These are phyloP conservation scores for Archaeoteleia sp. DNA, from an alignment of 2,888 invertebrate genomes.

Conservation along the genomic window DNA sequence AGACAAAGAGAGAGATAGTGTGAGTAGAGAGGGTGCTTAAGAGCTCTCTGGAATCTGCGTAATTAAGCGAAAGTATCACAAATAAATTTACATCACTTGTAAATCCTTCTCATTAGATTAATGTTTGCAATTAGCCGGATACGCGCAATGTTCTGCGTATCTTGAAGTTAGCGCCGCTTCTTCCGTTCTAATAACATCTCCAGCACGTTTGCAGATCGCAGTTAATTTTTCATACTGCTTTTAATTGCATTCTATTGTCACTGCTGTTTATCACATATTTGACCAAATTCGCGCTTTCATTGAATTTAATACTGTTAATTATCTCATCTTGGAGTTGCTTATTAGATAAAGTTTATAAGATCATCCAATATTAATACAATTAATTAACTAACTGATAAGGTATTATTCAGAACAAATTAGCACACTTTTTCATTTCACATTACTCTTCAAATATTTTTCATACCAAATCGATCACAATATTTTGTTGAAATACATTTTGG, in stretches of 20 bases:
- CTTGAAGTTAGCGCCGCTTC: constrained; percentile 1
- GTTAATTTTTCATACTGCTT: constrained; percentile 6
- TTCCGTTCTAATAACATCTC: constrained; percentile 11
- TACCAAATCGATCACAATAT: no score
- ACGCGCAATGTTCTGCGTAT: constrained; percentile 11
- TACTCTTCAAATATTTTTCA: no score
- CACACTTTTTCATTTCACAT: no score
- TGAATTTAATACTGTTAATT: no score
- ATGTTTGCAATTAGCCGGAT: constrained; percentile 66
- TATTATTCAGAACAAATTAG: no score
- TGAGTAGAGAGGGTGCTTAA: constrained; percentile 49
- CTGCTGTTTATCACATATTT: constrained; percentile 8
- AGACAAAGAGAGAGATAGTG: constrained; percentile 18
- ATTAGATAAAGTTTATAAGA: no score
- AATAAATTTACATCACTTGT: constrained; percentile 69
- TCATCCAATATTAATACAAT: no score
- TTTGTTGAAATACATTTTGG: no score
- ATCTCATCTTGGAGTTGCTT: no score
- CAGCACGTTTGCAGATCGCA: background rate
- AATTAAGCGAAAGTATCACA: constrained; percentile 67
- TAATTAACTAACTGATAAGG: no score
- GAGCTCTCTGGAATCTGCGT: constrained; percentile 62
- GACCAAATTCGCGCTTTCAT: no score
- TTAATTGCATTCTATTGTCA: constrained; percentile 16
- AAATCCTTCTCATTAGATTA: constrained; percentile 70